Base-by-base conservation (phyloP, 2,113 vertebrate genomes). In the Larimichthys crocea region DNA sequence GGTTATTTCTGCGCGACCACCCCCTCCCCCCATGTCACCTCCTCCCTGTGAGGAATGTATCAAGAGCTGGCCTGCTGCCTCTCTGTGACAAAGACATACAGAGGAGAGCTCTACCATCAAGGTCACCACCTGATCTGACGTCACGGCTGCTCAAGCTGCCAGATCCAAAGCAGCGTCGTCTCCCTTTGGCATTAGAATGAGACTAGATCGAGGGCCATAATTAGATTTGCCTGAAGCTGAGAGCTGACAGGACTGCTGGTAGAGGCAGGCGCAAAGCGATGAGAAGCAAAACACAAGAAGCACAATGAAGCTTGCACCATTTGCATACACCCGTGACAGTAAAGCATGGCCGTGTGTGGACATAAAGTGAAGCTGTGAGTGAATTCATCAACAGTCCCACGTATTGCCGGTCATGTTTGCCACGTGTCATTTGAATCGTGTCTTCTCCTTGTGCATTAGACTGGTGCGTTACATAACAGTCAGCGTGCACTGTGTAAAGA, bases 71-170 rank as follows among this genome's bases (percentile, higher is more conserved):
- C 48, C 64, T 50, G 57, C 26, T 11, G 19, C 55, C 62, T 26
- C 74, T 59, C 67, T 26, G 62, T 74, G 68, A 89, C 90, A 92
- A 84, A 84, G 87, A 91, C 89, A 82, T 24, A 80, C 79, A 24
- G 84, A 80, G 56, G 73, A 68, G 62, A 3, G 14, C 69, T 86
- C 79, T 78, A 19, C 79, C 80, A 83, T 88, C 91, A 92, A 93
- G 92, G 91, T 92, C 91, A 88, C 70, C 85, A 90, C 89, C 89
- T 89, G 86, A 89, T 71, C 86, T 82, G 89, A 92, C 79, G 89
- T 91, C 87, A 88, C 53, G n/a, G 68, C 81, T 49, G 80, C 71
- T 66, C 2, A 16, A 77, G 70, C 69, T 79, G 80, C 64, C 69
- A 65, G 72, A 80, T 52, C 46, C 53, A 53, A 70, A 76, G 82